Percentiles rank a stretch among this genome's conserved stretches.
Conservation (phyloP, 1,140 invertebrate species). For the Dendrolimus punctatus region DNA sequence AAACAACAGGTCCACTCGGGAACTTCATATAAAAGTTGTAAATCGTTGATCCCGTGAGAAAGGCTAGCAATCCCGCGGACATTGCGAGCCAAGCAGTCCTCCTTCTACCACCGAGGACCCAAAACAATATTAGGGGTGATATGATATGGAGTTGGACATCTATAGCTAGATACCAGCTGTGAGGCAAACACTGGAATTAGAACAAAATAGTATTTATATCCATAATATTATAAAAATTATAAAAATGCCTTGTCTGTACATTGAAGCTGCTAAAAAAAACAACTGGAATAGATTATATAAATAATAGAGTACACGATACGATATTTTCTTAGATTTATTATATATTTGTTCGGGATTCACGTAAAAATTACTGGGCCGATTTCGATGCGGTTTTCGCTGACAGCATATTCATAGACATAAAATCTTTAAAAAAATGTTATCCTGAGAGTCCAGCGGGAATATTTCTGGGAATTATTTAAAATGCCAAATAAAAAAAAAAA, state of each 20-base stretch:
- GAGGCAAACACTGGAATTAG: slow-evolving; percentile 70
- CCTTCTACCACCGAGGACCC: slow-evolving; percentile 31
- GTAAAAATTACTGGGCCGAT: too few relatives aligned
- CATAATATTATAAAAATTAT: neutral
- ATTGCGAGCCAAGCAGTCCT: slow-evolving; percentile 28
- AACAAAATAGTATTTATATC: slow-evolving; percentile 4
- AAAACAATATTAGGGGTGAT: slow-evolving; percentile 63
- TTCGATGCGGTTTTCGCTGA: too few relatives aligned
- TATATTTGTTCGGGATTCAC: too few relatives aligned
- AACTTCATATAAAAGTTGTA: slow-evolving; percentile 45
- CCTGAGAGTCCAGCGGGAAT: too few relatives aligned
- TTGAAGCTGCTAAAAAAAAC: too few relatives aligned
- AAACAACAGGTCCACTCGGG: slow-evolving; percentile 10
- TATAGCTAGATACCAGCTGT: slow-evolving; percentile 71
- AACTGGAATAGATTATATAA: too few relatives aligned
- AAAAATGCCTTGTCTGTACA: neutral
- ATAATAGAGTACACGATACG: too few relatives aligned
- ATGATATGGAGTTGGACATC: slow-evolving; percentile 72
- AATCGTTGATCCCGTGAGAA: slow-evolving; percentile 22
- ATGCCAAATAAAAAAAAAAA: too few relatives aligned
- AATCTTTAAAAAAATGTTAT: too few relatives aligned
- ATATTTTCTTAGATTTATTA: too few relatives aligned
- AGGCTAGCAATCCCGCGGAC: slow-evolving; percentile 11
- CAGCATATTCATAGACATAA: too few relatives aligned
- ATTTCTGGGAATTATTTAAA: too few relatives aligned